Conservation (phyloP, 2,113 vertebrate genomes). For the Sminthopsis crassicaudata region DNA sequence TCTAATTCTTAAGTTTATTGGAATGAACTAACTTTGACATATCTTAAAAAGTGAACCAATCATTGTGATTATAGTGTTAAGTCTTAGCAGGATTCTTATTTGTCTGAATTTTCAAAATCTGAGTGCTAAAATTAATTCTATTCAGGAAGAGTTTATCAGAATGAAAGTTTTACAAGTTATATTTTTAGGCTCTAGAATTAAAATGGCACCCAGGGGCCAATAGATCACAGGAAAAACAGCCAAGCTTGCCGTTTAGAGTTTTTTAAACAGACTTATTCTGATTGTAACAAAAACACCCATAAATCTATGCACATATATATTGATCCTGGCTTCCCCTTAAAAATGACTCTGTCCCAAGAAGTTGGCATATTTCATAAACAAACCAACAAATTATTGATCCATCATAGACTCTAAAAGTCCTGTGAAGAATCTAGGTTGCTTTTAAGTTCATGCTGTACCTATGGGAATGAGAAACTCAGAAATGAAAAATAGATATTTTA, state of each 20-base stretch:
- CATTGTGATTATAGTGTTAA: neutral
- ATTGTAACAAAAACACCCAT: slow-evolving; percentile 88
- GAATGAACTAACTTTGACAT: slow-evolving; percentile 10
- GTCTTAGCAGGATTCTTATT: slow-evolving; percentile 34
- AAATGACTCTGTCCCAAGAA: slow-evolving; percentile 89
- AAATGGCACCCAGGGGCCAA: slow-evolving; percentile 58
- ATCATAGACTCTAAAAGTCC: slow-evolving; percentile 86
- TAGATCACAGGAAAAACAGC: slow-evolving; percentile 75
- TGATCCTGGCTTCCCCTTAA: slow-evolving; percentile 88
- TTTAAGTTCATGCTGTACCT: slow-evolving; percentile 86
- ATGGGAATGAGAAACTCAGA: slow-evolving; percentile 84
- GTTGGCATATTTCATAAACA: slow-evolving; percentile 92
- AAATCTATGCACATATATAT: slow-evolving; percentile 91
- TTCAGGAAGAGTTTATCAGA: slow-evolving; percentile 70
- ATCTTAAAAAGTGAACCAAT: slow-evolving; percentile 16
- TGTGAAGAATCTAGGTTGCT: slow-evolving; percentile 86
- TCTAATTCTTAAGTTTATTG: neutral
- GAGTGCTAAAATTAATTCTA: slow-evolving; percentile 70
- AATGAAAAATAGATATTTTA: slow-evolving; percentile 87
- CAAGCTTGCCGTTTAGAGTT: slow-evolving; percentile 78
- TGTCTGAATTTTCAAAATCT: slow-evolving; percentile 67
- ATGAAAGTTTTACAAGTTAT: slow-evolving; percentile 60
- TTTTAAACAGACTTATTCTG: slow-evolving; percentile 86
- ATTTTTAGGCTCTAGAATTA: slow-evolving; percentile 75
- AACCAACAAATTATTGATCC: slow-evolving; percentile 91